These are phyloP conservation scores for Schizotus pectinicornis DNA, from an alignment of 2,888 invertebrate species.

Conservation along the genomic window DNA sequence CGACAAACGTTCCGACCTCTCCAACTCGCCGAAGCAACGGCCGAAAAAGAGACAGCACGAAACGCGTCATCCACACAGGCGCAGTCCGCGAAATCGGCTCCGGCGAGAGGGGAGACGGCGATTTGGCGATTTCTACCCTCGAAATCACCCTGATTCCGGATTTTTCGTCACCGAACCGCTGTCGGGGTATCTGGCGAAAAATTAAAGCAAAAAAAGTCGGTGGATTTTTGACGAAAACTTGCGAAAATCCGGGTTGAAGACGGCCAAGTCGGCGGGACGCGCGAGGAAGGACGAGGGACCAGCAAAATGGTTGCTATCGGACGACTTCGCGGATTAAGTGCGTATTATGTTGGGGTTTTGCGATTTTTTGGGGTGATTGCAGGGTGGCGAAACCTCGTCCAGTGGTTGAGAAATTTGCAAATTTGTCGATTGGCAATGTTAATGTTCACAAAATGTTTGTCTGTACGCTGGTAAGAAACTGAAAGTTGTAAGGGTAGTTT, in stretches of 20 bases:
- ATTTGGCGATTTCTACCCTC: conserved; percentile 38
- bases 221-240: conserved; percentile 38
- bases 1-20: conserved; percentile 42
- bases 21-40: conserved; percentile 33
- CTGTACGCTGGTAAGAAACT: neutral
- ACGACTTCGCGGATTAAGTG: conserved; percentile 41
- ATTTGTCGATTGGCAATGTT: neutral
- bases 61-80: conserved; percentile 47
- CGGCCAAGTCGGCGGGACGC: conserved; percentile 50
- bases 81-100: conserved; percentile 38
- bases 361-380: conserved; percentile 4
- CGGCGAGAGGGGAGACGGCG: conserved; percentile 34
- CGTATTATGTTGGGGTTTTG: conserved; percentile 34
- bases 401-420: neutral
- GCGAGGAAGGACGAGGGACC: conserved; percentile 44
- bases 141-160: conserved; percentile 8
- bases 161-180: conserved; percentile 6
- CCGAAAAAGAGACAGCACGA: conserved; percentile 40
- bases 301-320: conserved; percentile 55
- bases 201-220: conserved; percentile 43
- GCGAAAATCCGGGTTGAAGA: conserved; percentile 43
- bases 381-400: neutral
- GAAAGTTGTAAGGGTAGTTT: conserved; percentile 19
- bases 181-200: conserved; percentile 30
- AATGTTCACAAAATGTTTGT: neutral